These are phyloP conservation scores for Agrotis segetum DNA, from an alignment of 2,888 invertebrate species.

Conservation along the genomic window DNA sequence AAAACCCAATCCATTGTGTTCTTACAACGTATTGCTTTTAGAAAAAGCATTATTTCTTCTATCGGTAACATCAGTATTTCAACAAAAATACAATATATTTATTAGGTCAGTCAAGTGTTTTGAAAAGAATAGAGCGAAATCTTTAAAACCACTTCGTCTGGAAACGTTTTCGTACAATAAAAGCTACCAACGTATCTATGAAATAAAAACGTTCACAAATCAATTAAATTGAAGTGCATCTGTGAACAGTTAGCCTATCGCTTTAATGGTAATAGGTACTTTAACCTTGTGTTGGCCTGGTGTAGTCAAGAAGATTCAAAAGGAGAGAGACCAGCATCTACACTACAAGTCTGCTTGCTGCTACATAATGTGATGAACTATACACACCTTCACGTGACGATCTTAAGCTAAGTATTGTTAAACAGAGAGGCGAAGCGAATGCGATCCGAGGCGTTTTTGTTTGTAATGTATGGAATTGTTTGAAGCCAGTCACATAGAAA, in stretches of 20 bases:
- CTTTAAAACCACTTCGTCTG: conserved; percentile 9
- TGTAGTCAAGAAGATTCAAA: too few relatives aligned
- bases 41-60: neutral
- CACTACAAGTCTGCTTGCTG: too few relatives aligned
- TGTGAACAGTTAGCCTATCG: neutral
- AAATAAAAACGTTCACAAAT: conserved; percentile 6
- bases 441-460: too few relatives aligned
- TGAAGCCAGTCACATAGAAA: too few relatives aligned
- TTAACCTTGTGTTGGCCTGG: neutral
- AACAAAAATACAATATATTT: neutral
- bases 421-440: too few relatives aligned
- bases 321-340: too few relatives aligned
- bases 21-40: too few relatives aligned
- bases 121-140: neutral
- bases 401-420: too few relatives aligned
- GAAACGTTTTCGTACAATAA: conserved; percentile 7
- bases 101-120: neutral
- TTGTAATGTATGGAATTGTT: too few relatives aligned
- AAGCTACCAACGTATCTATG: neutral
- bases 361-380: too few relatives aligned
- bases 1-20: too few relatives aligned
- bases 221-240: neutral
- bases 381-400: too few relatives aligned
- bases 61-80: neutral
- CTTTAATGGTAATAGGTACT: neutral